A percentile compares a stretch with the other conserved stretches of the same genome.
Evolutionary conservation across 2,888 invertebrate genomes (phyloP).

Genomic region (Platycheirus albimanus): DNA sequence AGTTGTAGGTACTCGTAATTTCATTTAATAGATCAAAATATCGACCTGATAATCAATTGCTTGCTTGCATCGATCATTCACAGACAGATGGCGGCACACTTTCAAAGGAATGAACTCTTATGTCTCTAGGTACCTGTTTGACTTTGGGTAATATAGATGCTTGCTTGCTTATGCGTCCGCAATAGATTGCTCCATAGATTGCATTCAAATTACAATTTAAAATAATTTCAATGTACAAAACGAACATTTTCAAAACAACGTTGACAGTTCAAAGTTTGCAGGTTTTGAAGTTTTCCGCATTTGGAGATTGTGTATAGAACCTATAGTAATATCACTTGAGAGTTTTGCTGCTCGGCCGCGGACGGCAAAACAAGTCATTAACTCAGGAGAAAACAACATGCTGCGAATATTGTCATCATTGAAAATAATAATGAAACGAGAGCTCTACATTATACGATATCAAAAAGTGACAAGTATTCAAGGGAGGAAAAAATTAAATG

Average conservation of each 20-base stretch:
- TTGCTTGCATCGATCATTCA: slow-evolving; percentile 54
- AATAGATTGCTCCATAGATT: slow-evolving; percentile 28
- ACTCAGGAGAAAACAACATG: too few relatives aligned
- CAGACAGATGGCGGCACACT: slow-evolving; percentile 60
- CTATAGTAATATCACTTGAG: too few relatives aligned
- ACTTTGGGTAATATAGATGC: not conserved
- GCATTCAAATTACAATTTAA: slow-evolving; percentile 53
- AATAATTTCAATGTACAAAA: slow-evolving; percentile 47
- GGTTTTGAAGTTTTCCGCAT: slow-evolving; percentile 58
- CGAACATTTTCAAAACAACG: slow-evolving; percentile 41
- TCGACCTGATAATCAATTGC: slow-evolving; percentile 65
- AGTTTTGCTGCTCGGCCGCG: too few relatives aligned
- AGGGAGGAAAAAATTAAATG: too few relatives aligned
- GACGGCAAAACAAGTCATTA: too few relatives aligned
- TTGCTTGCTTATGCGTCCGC: too few relatives aligned
- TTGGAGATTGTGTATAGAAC: too few relatives aligned
- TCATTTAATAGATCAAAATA: slow-evolving; percentile 67
- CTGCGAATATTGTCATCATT: too few relatives aligned
- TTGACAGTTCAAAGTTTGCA: slow-evolving; percentile 30
- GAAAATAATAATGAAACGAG: too few relatives aligned
- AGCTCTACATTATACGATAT: too few relatives aligned
- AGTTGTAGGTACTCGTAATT: too few relatives aligned
- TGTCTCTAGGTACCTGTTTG: slow-evolving; percentile 50
- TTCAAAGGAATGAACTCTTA: slow-evolving; percentile 54
- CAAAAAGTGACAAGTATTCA: too few relatives aligned